Conservation (phyloP, 2,797 vertebrate species). For the Australoheros facetus region DNA sequence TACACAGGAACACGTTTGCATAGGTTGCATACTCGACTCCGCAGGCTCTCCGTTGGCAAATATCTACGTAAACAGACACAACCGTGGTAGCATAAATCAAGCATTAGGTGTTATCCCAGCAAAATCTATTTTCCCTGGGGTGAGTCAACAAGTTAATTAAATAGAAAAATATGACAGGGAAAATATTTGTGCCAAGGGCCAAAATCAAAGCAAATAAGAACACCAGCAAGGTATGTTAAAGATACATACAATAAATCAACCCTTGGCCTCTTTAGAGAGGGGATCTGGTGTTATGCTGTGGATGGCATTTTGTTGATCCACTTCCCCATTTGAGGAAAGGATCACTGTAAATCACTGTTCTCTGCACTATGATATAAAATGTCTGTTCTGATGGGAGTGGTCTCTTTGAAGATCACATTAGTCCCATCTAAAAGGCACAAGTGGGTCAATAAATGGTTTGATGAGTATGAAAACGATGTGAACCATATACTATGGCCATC, state of each 20-base stretch:
- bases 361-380: background rate
- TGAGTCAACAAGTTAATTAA: background rate
- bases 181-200: background rate
- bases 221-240: background rate
- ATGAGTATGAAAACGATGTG: background rate
- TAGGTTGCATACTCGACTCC: background rate
- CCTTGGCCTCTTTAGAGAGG: background rate
- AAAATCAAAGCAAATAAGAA: background rate
- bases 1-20: too few species aligned
- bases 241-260: background rate
- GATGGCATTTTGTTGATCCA: background rate
- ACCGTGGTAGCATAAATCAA: background rate
- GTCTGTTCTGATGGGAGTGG: background rate
- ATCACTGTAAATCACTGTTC: background rate
- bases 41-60: background rate
- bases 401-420: background rate
- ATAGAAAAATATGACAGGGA: background rate
- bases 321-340: background rate
- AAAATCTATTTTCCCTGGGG: background rate
- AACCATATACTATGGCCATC: background rate
- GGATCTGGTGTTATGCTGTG: background rate
- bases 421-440: background rate
- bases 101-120: background rate
- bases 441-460: background rate
- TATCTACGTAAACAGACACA: background rate